Evolutionary conservation across 1,140 invertebrate genomes (phyloP), one percentile per base, ranked within the genome.

Genomic region (Ooceraea biroi): DNA sequence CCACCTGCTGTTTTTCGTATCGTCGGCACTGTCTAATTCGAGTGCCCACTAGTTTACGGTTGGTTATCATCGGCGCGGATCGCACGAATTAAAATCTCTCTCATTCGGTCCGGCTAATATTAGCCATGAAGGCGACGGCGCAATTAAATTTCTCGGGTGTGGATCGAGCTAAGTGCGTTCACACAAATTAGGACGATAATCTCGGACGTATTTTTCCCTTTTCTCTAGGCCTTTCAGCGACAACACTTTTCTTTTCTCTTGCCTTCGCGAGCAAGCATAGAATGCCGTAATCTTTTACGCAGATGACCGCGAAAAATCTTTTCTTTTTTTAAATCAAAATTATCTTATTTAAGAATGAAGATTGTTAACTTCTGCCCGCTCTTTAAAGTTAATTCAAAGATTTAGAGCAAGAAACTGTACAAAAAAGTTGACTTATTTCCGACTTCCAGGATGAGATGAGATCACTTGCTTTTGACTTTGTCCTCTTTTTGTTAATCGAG

Each of bases 1-100:
- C 83, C 86, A 88, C 76, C 87, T 88, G 87, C 83, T 88, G 87
- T 77, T 83, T 80, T 58, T 44, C 68, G 60, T 85, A 77, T 88
- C 87, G 52, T 82, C 17, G 73, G 36, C 19, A 41, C 72, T 82
- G 83, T 46, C 65, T 88, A 88, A 88, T 88, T 88, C 86, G 60
- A 63, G 58, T 87, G 78, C 50, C 80, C 66, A 52, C 76, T 65
- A 88, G 84, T 73, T 76, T 68, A 58, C 72, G 25, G 69, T 69
- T 65, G 27, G 58, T 87, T 86, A 89, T 83, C 84, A 41, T 46
- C 22, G 11, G n/a, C 60, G 48, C 41, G 22, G 66, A 89, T 89
- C 85, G 82, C 44, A 71, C 57, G 82, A 78, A 89, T 87, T 89
- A 83, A 87, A 86, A 60, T 74, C 55, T 82, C 80, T 84, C 74